Conservation (phyloP, 1,140 invertebrate species). For the Cotesia vestalis region DNA sequence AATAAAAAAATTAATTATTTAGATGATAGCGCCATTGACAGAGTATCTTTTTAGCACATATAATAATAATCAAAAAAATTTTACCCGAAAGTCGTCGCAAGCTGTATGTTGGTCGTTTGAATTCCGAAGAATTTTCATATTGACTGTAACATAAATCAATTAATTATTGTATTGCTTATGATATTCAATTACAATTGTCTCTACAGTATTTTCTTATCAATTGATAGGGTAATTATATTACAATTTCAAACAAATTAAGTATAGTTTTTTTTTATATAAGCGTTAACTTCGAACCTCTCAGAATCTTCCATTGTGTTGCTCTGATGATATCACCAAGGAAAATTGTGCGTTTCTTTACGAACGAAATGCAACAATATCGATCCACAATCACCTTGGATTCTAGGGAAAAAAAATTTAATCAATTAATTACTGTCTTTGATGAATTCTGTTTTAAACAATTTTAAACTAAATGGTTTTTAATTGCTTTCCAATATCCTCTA, state of each 20-base stretch:
- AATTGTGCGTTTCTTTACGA: slow-evolving; percentile 26
- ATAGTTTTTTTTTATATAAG: slow-evolving; percentile 11
- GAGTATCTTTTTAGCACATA: too few species aligned
- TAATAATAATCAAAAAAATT: not conserved
- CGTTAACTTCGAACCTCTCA: slow-evolving; percentile 44
- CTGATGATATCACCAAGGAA: slow-evolving; percentile 21
- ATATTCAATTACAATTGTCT: too few species aligned
- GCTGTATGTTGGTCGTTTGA: too few species aligned
- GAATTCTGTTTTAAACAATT: too few species aligned
- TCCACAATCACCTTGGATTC: slow-evolving; percentile 49
- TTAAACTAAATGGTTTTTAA: too few species aligned
- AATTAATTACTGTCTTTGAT: not conserved
- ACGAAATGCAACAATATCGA: slow-evolving; percentile 18
- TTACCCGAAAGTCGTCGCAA: slow-evolving; percentile 1
- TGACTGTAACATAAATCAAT: slow-evolving; percentile 5
- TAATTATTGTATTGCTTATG: too few species aligned
- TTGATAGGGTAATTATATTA: too few species aligned
- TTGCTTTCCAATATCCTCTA: too few species aligned
- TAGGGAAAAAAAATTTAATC: slow-evolving; percentile 34
- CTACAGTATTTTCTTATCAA: too few species aligned
- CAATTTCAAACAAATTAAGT: not conserved
- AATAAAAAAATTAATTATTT: slow-evolving; percentile 14
- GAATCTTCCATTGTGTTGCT: slow-evolving; percentile 50
- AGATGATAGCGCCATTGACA: too few species aligned
- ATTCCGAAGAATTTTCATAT: not conserved